phyloP scores from a whole-genome alignment of 2,797 vertebrate species.

The Aphelocoma californica region DNA sequence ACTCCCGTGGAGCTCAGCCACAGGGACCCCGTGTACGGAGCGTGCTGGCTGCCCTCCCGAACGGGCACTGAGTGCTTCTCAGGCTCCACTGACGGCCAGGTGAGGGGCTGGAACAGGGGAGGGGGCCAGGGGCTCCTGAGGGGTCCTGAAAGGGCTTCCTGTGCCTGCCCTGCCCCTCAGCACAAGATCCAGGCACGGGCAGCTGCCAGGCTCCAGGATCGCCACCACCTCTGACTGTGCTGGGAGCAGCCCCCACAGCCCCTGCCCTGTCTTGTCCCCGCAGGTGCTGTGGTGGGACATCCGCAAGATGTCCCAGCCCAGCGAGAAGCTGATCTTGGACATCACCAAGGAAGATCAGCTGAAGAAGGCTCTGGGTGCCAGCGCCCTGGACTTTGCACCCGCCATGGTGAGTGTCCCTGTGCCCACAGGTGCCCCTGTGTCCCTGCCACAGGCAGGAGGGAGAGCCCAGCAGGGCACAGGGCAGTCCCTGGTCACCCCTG shows the following conservation, averaged over 20 bases:
- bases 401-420: constrained; percentile 80
- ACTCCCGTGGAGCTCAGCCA: constrained; percentile 88
- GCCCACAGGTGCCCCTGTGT: not conserved
- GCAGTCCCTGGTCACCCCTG: not conserved
- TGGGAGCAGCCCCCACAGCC: not conserved
- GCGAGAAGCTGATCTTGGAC: constrained; percentile 85
- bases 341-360: constrained; percentile 78
- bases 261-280: accelerated
- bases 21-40: constrained; percentile 90
- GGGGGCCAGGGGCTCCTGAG: not conserved
- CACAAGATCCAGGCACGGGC: accelerated
- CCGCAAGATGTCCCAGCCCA: constrained; percentile 86
- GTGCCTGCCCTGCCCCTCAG: not conserved
- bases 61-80: constrained; percentile 91
- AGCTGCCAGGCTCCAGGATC: not conserved
- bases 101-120: constrained; percentile 36
- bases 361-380: constrained; percentile 83
- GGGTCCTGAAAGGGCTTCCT: not conserved
- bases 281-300: constrained; percentile 98
- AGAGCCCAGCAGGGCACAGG: not conserved
- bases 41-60: constrained; percentile 93
- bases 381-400: constrained; percentile 87
- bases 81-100: constrained; percentile 92
- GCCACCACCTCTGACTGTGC: accelerated
- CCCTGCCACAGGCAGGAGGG: not conserved